Evolutionary conservation across 2,797 vertebrate genomes (phyloP).

Genomic region (Danio choprae): DNA sequence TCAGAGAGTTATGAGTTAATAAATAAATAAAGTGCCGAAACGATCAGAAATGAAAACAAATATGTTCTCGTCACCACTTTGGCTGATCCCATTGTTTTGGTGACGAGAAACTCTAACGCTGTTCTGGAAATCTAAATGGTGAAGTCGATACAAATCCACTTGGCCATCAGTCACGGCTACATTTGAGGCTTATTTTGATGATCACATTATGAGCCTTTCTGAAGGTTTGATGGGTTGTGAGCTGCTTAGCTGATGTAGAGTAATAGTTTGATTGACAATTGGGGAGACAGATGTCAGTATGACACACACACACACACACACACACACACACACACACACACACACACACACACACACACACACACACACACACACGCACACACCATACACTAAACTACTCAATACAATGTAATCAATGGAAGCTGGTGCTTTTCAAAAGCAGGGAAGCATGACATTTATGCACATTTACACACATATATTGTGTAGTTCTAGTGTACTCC

Average conservation of each 20-base stretch:
- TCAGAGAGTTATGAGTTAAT: slow-evolving; percentile 63
- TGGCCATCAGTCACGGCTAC: slow-evolving; percentile 70
- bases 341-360: not conserved
- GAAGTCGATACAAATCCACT: slow-evolving; percentile 69
- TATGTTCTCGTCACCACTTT: slow-evolving; percentile 46
- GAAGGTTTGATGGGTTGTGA: slow-evolving; percentile 65
- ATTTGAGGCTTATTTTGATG: slow-evolving; percentile 62
- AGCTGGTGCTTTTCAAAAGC: not conserved
- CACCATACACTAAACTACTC: not conserved
- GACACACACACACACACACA: not conserved
- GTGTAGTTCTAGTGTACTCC: no score
- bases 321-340: not conserved
- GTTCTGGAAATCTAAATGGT: slow-evolving; percentile 67
- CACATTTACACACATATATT: no score
- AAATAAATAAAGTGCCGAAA: slow-evolving; percentile 47
- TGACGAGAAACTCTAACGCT: slow-evolving; percentile 55
- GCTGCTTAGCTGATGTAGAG: slow-evolving; percentile 56
- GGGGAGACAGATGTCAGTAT: slow-evolving; percentile 20
- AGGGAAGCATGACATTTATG: no score
- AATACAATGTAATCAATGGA: not conserved
- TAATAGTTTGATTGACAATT: slow-evolving; percentile 68
- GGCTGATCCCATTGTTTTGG: slow-evolving; percentile 55
- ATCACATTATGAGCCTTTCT: slow-evolving; percentile 62
- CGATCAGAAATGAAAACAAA: slow-evolving; percentile 60
- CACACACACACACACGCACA: not conserved